phyloP scores from a whole-genome alignment of 2,113 vertebrate genomes.

The Sus scrofa region T2T-Sscrofa CM000825.6:56431001-56431500 shows the following conservation, averaged over 20 bases:
- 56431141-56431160: neutral
- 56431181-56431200: slow-evolving; percentile 22
- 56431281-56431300: neutral
- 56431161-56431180: neutral
- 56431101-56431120: slow-evolving; percentile 65
- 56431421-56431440: slow-evolving; percentile 7
- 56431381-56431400: neutral
- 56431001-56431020: slow-evolving; percentile 96
- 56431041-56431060: slow-evolving; percentile 95
- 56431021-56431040: slow-evolving; percentile 95
- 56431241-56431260: neutral
- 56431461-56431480: neutral
- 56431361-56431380: slow-evolving; percentile 14
- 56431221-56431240: neutral
- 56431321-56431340: neutral
- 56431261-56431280: slow-evolving; percentile 31
- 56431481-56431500: neutral
- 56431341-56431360: neutral
- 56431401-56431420: slow-evolving; percentile 31
- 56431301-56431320: neutral
- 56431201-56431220: neutral
- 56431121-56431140: neutral
- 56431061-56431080: slow-evolving; percentile 97
- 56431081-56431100: slow-evolving; percentile 99
- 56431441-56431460: slow-evolving; percentile 4